phyloP scores from a whole-genome alignment of 2,888 invertebrate species.

The Thereva nobilitata region DNA sequence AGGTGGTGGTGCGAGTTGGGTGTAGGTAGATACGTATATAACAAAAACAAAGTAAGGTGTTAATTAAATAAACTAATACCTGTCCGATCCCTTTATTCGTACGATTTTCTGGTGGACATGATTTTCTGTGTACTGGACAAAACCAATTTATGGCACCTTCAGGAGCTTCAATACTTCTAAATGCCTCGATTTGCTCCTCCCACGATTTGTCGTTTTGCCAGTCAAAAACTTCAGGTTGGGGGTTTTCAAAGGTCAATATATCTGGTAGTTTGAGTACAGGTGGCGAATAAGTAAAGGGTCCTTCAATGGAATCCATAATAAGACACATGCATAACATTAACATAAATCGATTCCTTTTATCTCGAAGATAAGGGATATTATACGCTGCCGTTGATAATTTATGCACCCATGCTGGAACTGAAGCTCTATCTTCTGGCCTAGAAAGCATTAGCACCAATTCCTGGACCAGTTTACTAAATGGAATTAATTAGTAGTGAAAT shows the following conservation, averaged over 20 bases:
- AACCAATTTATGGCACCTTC: background rate
- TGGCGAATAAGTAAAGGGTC: constrained; percentile 40
- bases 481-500: background rate
- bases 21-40: background rate
- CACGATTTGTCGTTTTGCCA: constrained; percentile 39
- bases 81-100: constrained; percentile 23
- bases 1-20: no score
- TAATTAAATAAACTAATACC: constrained; percentile 11
- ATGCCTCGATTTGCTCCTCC: constrained; percentile 37
- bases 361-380: constrained; percentile 39
- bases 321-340: constrained; percentile 43
- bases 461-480: constrained; percentile 36
- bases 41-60: background rate
- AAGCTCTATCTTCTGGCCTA: constrained; percentile 27
- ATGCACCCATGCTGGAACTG: constrained; percentile 40
- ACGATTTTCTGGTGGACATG: constrained; percentile 27
- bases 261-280: constrained; percentile 21
- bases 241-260: constrained; percentile 6
- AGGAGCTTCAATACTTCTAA: constrained; percentile 9
- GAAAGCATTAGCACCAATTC: constrained; percentile 39
- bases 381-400: constrained; percentile 42
- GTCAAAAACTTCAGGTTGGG: background rate
- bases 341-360: constrained; percentile 44
- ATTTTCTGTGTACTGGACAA: constrained; percentile 34
- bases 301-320: constrained; percentile 36